Conservation (phyloP, 2,888 invertebrate genomes). For the Agonopterix subpropinquella region DNA sequence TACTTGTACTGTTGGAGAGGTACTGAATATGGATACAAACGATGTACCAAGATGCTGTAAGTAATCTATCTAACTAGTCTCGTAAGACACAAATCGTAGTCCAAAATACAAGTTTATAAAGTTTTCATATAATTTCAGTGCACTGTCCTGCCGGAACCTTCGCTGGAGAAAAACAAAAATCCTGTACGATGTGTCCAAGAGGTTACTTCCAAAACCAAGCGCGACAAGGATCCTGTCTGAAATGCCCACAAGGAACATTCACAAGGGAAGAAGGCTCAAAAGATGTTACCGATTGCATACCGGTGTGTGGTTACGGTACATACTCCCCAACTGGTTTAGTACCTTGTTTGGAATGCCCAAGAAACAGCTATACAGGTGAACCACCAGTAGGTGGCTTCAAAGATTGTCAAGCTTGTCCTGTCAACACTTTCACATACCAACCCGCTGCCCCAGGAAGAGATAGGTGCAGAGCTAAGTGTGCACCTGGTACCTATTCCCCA, state of each 20-base stretch:
- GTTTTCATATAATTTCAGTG: conserved; percentile 71
- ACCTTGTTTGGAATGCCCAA: conserved; percentile 94
- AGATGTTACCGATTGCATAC: conserved; percentile 89
- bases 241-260: conserved; percentile 95
- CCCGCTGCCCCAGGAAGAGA: conserved; percentile 91
- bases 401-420: conserved; percentile 94
- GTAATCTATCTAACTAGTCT: conserved; percentile 39
- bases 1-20: conserved; percentile 95
- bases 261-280: conserved; percentile 94
- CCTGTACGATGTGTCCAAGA: conserved; percentile 92
- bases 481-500: conserved; percentile 92
- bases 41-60: conserved; percentile 94
- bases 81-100: too few relatives aligned
- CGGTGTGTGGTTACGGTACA: conserved; percentile 97
- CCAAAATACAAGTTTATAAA: too few relatives aligned
- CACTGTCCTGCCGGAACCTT: conserved; percentile 98
- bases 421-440: conserved; percentile 92
- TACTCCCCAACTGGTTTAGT: conserved; percentile 96
- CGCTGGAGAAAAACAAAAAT: conserved; percentile 91
- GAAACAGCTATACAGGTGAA: conserved; percentile 91
- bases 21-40: conserved; percentile 93
- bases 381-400: conserved; percentile 94
- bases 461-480: conserved; percentile 90
- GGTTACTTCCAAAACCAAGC: conserved; percentile 96
- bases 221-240: conserved; percentile 91